Evolutionary conservation across 1,140 invertebrate species (phyloP).

Genomic region (Asbolus verrucosus): DNA sequence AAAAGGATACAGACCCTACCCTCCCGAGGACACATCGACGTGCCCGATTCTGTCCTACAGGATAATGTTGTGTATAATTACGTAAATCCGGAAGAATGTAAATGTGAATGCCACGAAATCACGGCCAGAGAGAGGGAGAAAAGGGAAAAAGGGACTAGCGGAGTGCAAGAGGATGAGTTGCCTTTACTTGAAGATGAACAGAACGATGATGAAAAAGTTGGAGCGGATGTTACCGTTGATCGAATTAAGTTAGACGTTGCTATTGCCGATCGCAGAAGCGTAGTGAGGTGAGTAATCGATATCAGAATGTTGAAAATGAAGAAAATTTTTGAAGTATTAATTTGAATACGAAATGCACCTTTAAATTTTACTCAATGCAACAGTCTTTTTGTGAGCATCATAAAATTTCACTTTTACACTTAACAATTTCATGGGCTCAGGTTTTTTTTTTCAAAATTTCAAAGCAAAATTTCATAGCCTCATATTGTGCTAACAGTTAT

Average conservation of each 20-base stretch:
- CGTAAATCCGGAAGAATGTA: slow-evolving; percentile 85
- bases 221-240: slow-evolving; percentile 15
- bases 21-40: slow-evolving; percentile 63
- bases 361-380: no score
- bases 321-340: no score
- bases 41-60: slow-evolving; percentile 59
- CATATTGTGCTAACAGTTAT: no score
- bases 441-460: no score
- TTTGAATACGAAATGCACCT: no score
- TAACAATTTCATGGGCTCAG: no score
- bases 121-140: slow-evolving; percentile 52
- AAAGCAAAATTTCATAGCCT: no score
- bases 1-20: slow-evolving; percentile 85
- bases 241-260: slow-evolving; percentile 48
- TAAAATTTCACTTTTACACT: no score
- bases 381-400: no score
- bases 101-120: slow-evolving; percentile 83
- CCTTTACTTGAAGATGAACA: slow-evolving; percentile 59
- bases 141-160: slow-evolving; percentile 32
- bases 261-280: slow-evolving; percentile 53
- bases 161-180: slow-evolving; percentile 59
- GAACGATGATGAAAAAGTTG: slow-evolving; percentile 50
- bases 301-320: no score
- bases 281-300: slow-evolving; percentile 57
- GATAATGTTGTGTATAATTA: slow-evolving; percentile 75